Base-by-base conservation (phyloP, 2,113 vertebrate genomes). In the Asarcornis scutulata region DNA sequence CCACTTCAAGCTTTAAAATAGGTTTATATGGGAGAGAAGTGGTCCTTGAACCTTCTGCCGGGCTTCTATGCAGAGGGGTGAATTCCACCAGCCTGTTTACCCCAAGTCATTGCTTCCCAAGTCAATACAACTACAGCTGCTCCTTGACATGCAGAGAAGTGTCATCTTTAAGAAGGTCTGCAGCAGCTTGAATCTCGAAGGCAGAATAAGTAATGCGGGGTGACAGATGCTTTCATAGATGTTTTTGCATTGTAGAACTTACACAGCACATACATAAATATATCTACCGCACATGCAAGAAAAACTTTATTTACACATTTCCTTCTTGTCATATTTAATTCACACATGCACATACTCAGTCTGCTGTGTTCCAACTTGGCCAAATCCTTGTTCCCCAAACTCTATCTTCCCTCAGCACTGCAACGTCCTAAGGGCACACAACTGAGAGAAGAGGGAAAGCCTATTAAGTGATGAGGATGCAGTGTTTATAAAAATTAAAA, bases 401-500 rank as follows among this genome's bases (percentile, higher is more conserved):
- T 96, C 88, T 96, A 93, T 95, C 92, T 97, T 92, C 86, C 84
- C 63, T 85, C 84, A 91, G 88, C 95, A 95, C 86, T 89, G 83
- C 77, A 74, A 42, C 88, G 80, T 92, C 94, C 95, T 93, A 89
- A 89, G 93, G 95, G 92, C 83, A 87, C 86, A 85, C 25, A 89
- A 91, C 94, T 69, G 88, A 92, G 69, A 82, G 91, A 68, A 94
- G 82, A 91, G 66, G 69, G 88, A 95, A 97, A 96, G 95, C 83
- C 86, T 96, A 89, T 96, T 95, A 95, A 96, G 91, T 31, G 88
- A 92, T 55, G 92, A 95, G 86, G 88, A 92, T 92, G 74, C 86
- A 92, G 81, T 83, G 91, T 96, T 96, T 96, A 91, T 64, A 97
- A 94, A 95, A 96, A 95, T 91, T 92, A 95, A 96, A 96, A 97